Conservation (phyloP, 2,113 vertebrate genomes). For the Lampris incognitus region DNA sequence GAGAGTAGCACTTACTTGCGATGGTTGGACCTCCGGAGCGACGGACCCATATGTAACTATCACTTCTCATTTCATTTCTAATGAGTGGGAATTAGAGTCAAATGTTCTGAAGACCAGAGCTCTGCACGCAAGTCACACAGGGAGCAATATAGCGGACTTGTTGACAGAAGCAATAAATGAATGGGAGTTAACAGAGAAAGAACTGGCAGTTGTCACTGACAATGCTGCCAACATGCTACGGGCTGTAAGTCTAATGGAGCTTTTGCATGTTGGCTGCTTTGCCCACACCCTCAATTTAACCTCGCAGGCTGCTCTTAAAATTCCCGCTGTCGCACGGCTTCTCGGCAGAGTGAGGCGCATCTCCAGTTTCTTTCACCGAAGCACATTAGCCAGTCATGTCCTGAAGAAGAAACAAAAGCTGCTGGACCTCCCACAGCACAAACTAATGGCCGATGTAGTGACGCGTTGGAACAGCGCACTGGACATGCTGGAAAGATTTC, state of each 20-base stretch:
- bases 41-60: background rate
- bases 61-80: background rate
- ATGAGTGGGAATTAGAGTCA: background rate
- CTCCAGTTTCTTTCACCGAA: slow-evolving; percentile 5
- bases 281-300: slow-evolving; percentile 6
- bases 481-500: slow-evolving; percentile 21
- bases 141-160: background rate
- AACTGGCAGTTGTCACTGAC: background rate
- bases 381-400: background rate
- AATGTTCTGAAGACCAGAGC: background rate
- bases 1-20: background rate
- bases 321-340: background rate
- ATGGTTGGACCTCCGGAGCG: background rate
- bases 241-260: background rate
- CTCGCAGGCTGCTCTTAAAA: slow-evolving; percentile 4
- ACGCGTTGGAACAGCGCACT: slow-evolving; percentile 23
- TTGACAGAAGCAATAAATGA: background rate
- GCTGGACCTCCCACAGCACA: background rate
- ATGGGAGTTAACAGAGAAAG: background rate
- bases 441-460: background rate
- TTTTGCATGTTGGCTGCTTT: slow-evolving; percentile 13
- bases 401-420: background rate
- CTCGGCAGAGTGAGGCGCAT: slow-evolving; percentile 10
- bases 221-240: slow-evolving; percentile 6
- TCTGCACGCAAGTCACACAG: slow-evolving; percentile 4